phyloP scores from a whole-genome alignment of 2,113 vertebrate species.

The Sterna hirundo region DNA sequence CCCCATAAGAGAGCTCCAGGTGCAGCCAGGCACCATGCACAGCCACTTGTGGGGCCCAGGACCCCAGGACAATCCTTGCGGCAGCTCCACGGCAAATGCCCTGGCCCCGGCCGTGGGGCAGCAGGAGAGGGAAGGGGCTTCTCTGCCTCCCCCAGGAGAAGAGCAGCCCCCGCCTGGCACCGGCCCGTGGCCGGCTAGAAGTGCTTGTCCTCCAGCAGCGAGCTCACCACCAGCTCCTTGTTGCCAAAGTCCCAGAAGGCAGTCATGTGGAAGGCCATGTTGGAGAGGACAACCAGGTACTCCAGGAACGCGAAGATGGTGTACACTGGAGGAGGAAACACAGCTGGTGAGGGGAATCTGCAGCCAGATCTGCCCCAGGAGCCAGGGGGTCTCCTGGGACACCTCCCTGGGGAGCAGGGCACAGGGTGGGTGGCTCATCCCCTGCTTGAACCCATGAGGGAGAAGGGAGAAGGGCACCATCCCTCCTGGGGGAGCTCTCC shows the following conservation, averaged over 20 bases:
- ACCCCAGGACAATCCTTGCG: rapidly evolving
- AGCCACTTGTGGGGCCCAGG: not conserved
- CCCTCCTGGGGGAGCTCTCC: not conserved
- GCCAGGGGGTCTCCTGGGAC: too few relatives aligned
- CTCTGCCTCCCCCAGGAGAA: not conserved
- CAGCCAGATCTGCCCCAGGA: not conserved
- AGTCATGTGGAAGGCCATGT: slow-evolving; percentile 97
- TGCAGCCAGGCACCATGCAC: not conserved
- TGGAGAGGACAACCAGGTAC: slow-evolving; percentile 93
- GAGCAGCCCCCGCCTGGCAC: not conserved
- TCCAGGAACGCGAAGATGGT: slow-evolving; percentile 93
- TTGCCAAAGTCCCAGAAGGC: slow-evolving; percentile 93
- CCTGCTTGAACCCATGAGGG: not conserved
- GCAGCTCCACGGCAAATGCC: not conserved
- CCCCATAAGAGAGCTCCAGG: not conserved
- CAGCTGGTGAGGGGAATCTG: not conserved
- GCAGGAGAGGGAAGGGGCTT: not conserved
- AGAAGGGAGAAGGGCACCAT: not conserved
- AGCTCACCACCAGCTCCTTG: slow-evolving; percentile 87
- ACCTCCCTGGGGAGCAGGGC: not conserved
- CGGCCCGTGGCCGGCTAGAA: slow-evolving; percentile 63
- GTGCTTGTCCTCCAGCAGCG: slow-evolving; percentile 85
- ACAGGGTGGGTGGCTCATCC: rapidly evolving
- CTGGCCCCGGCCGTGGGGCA: not conserved
- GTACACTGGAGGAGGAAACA: slow-evolving; percentile 76